Evolutionary conservation across 2,888 invertebrate species (phyloP), one percentile per base, ranked within the genome.

Genomic region (Allolobophora icterica): DNA sequence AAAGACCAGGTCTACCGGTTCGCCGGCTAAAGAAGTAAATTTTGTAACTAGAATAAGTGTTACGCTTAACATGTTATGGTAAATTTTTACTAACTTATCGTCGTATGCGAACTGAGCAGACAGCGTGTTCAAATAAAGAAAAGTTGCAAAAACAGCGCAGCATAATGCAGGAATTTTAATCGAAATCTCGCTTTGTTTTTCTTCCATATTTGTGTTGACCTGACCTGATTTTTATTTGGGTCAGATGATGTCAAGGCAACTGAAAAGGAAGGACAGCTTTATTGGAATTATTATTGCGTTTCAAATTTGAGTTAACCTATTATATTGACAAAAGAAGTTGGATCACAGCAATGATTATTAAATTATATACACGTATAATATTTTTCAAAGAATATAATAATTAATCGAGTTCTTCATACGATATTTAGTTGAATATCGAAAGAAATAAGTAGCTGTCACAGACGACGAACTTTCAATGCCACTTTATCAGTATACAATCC

Each of bases 111-210:
- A 89, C 30, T 42, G 35, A 42, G 89, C 89, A 33, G 89, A 52
- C 8, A 89, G 38, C 30, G 89, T 89, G 89, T 89, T 89, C 33
- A 42, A 42, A 89, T 89, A 89, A 19, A 89, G 89, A 89, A 89
- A 34, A 45, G 35, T 52, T 33, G 89, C 89, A 42, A 89, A 89
- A 5, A 42, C 40, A 38, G 89, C 21, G 38, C 87, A 87, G 87
- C 34, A 38, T 2, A 87, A 6, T 6, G 38, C 87, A 34, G 35
- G 6, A 38, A 24, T 35, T 87, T 87, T 87, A 34, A 35, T 30
- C 8, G 34, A 34, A 87, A 87, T 13, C 38, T 34, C 87, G 38
- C 11, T 38, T 34, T 38, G 35, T n/a, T 87, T 38, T 87, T 87
- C 87, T 87, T 87, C 87, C 87, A 87, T 87, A 38, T 13, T 87